Base-by-base conservation (phyloP, 2,888 invertebrate species). In the Mimachlamys varia region DNA sequence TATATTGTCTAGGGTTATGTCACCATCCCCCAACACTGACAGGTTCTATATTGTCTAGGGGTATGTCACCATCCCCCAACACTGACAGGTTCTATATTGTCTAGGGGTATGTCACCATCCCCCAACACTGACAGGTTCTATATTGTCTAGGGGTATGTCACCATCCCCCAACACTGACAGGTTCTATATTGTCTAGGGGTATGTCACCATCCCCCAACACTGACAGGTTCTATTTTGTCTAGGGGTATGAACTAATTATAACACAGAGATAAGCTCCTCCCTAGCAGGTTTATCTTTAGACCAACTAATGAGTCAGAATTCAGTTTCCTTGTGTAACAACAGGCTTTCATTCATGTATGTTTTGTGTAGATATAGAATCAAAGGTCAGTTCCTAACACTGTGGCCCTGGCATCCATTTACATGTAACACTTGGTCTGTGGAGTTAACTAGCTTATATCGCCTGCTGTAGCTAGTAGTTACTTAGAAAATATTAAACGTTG, bases 281-380 rank as follows among this genome's bases (percentile, higher is more conserved):
- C 53, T 53, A 53, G 19, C 17, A 13, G 2, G 33, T 5, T 27
- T 76, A 76, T 76, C 10, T 33, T 33, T 76, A 33, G 33, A 76
- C 76, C 33, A 76, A 76, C 27, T 33, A 76, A 33, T 76, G 76
- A 76, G 76, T 76, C 76, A 76, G 76, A 27, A 76, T 33, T 76
- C 62, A 62, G 62, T 76, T 76, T 76, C 76, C 33, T 27, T 76
- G 76, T 33, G 33, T 76, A 33, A 76, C 62, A 76, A 76, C 76
- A 76, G 12, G 10, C 76, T 76, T 53, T 76, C 33, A 76, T 76
- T 76, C 76, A 76, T 76, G 76, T 76, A 7, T 76, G 27, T 76
- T 76, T 76, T 76, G 27, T 76, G 33, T 76, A 33, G 76, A 76
- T 76, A 76, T 15, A 27, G 27, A 76, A 33, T 76, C 76, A 76